A percentile compares a stretch with the other conserved stretches of the same genome.
Conservation (phyloP, 2,888 invertebrate species). For the Alsophila aescularia region DNA sequence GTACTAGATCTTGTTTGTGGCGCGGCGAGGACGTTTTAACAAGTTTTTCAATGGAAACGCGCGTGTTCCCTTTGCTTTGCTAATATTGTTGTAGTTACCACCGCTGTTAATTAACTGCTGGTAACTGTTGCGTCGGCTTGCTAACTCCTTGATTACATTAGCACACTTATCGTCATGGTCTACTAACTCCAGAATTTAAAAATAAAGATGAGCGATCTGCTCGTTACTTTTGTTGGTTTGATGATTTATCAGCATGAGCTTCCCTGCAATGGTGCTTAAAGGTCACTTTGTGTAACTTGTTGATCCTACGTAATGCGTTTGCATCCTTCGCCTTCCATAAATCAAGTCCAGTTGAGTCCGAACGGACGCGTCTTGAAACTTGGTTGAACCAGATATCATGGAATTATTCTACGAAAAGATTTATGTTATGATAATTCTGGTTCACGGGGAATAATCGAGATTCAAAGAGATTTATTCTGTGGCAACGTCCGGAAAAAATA, state of each 20-base stretch:
- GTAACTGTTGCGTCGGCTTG: constrained; percentile 30
- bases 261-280: background rate
- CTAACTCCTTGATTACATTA: constrained; percentile 26
- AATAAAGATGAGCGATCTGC: constrained; percentile 4
- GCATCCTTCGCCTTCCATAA: constrained; percentile 6
- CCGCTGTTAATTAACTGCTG: constrained; percentile 29
- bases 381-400: background rate
- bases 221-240: background rate
- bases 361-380: background rate
- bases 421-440: background rate
- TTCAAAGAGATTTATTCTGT: too few species aligned
- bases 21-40: constrained; percentile 9
- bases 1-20: background rate
- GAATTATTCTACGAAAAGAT: background rate
- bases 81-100: constrained; percentile 26
- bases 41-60: constrained; percentile 11
- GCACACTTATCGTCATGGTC: constrained; percentile 11
- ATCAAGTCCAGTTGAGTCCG: constrained; percentile 6
- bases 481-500: background rate
- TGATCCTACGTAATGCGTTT: constrained; percentile 1
- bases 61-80: constrained; percentile 18
- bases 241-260: background rate
- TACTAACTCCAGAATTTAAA: background rate
- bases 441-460: background rate
- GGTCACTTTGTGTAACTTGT: background rate